Percentiles rank a stretch among this genome's conserved stretches.
Evolutionary conservation across 2,888 invertebrate genomes (phyloP).

Genomic region (Glaucopsyche alexis): DNA sequence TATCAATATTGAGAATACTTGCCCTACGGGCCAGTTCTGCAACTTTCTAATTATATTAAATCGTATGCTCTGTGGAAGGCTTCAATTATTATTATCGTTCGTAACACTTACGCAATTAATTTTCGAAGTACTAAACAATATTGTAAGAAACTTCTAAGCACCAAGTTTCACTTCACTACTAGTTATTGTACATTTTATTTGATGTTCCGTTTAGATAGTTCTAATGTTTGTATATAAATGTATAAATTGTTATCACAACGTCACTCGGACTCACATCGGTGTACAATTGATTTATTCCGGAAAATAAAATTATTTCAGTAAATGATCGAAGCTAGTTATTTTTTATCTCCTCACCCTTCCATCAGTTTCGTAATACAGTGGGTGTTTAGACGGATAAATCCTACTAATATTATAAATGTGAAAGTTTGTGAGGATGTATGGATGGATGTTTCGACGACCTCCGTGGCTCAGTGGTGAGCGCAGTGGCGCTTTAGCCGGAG

Average conservation of each 20-base stretch:
- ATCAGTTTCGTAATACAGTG: background rate
- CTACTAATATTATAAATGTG: too few species aligned
- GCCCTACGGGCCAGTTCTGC: too few species aligned
- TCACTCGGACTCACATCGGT: slow-evolving; percentile 2
- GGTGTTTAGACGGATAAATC: background rate
- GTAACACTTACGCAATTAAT: background rate
- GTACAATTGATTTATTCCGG: background rate
- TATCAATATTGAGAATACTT: too few species aligned
- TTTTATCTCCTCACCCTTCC: background rate
- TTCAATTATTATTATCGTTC: background rate
- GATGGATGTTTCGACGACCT: too few species aligned
- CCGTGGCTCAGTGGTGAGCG: too few species aligned
- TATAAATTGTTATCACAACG: slow-evolving; percentile 13
- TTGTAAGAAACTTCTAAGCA: background rate
- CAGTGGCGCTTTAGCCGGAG: too few species aligned
- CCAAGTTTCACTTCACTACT: slow-evolving; percentile 12
- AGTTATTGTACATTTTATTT: slow-evolving; percentile 5
- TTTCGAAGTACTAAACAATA: background rate
- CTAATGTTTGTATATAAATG: slow-evolving; percentile 27
- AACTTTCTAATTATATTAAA: background rate
- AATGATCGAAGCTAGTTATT: background rate
- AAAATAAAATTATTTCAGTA: slow-evolving; percentile 11
- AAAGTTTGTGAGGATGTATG: too few species aligned
- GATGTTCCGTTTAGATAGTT: slow-evolving; percentile 16
- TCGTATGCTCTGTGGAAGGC: background rate